A percentile compares a stretch with the other conserved stretches of the same genome.
phyloP scores from a whole-genome alignment of 2,113 vertebrate species.

The Tragulus kanchil region DNA sequence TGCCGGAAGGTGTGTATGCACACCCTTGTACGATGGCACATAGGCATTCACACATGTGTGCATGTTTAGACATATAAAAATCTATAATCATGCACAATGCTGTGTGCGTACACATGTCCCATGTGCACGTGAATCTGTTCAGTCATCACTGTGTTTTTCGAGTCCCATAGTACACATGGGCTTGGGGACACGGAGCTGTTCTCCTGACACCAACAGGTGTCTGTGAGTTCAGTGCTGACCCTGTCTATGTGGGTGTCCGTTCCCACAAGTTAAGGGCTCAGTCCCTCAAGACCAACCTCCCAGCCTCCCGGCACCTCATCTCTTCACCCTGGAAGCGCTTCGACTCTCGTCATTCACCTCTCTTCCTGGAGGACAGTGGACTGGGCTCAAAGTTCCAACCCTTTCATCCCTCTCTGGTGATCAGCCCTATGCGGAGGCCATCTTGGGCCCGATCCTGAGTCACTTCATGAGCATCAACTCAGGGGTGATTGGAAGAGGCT shows the following conservation, averaged over 20 bases:
- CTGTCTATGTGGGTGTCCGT: background rate
- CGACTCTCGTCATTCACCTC: background rate
- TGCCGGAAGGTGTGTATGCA: background rate
- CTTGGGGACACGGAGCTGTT: background rate
- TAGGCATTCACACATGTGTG: background rate
- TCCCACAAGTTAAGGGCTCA: background rate
- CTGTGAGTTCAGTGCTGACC: background rate
- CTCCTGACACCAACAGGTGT: background rate
- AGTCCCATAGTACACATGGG: background rate
- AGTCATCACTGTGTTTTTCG: background rate
- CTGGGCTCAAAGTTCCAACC: too few species aligned
- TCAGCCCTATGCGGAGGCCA: background rate
- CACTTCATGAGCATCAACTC: background rate
- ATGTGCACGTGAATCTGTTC: background rate
- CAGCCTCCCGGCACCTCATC: background rate
- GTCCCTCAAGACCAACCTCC: background rate
- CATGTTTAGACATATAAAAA: background rate
- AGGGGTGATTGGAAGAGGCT: background rate
- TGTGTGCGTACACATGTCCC: background rate
- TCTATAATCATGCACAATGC: background rate
- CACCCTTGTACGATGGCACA: rapidly evolving
- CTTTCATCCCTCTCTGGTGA: background rate
- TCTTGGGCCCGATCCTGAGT: background rate
- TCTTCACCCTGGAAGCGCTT: background rate
- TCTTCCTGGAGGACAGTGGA: background rate